Conservation (phyloP, 2,888 invertebrate genomes). For the Belgica antarctica region DNA sequence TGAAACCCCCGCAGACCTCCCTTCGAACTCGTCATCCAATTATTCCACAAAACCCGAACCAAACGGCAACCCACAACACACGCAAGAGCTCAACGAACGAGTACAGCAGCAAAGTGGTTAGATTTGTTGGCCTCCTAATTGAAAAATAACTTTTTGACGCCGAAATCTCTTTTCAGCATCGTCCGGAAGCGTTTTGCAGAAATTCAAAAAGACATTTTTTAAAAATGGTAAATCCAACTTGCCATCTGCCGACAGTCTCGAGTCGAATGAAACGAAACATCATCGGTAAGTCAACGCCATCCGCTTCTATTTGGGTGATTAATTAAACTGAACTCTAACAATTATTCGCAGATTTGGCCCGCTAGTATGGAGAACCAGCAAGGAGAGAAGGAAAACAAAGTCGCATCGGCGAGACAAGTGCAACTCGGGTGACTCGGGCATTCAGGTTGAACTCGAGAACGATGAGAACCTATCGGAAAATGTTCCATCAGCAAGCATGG, state of each 20-base stretch:
- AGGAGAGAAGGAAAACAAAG: conserved; percentile 68
- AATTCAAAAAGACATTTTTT: conserved; percentile 67
- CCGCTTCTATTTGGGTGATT: not conserved
- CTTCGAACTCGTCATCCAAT: conserved; percentile 45
- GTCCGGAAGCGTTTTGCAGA: conserved; percentile 64
- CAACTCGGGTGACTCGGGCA: conserved; percentile 72
- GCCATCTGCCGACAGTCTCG: conserved; percentile 12
- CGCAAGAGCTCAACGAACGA: not conserved
- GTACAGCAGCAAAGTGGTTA: conserved; percentile 24
- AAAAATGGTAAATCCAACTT: conserved; percentile 47
- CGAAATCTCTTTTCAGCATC: not conserved
- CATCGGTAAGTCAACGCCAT: conserved; percentile 28
- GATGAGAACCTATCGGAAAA: conserved; percentile 48
- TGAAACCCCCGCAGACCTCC: conserved; percentile 48
- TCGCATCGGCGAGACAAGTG: conserved; percentile 68
- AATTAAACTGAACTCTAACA: too few relatives aligned
- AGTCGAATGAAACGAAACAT: conserved; percentile 31
- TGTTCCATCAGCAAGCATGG: conserved; percentile 33
- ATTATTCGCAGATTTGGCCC: conserved; percentile 75
- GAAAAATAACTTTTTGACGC: not conserved
- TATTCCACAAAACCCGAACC: conserved; percentile 31
- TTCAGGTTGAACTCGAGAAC: conserved; percentile 64
- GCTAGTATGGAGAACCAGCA: conserved; percentile 68
- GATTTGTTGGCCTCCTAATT: not conserved
- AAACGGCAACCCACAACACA: conserved; percentile 1